A percentile compares a stretch with the other conserved stretches of the same genome.
phyloP scores from a whole-genome alignment of 1,140 invertebrate genomes.

The Cherax destructor region DNA sequence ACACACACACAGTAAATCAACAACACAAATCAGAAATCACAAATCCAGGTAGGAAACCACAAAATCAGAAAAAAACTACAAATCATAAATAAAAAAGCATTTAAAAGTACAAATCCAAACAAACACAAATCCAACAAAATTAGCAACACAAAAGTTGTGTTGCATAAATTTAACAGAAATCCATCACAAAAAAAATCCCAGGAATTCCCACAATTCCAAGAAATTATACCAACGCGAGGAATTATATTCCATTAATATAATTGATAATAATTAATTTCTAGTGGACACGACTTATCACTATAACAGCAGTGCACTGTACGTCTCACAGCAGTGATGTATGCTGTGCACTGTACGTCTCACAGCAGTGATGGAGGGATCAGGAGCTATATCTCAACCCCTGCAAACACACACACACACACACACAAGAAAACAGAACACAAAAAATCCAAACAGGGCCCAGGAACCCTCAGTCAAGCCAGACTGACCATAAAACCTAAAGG shows the following conservation, averaged over 20 bases:
- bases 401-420: not conserved
- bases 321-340: not conserved
- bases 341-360: not conserved
- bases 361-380: not conserved
- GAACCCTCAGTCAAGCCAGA: not conserved
- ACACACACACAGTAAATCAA: no score
- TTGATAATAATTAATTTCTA: not conserved
- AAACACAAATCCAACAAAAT: no score
- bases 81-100: no score
- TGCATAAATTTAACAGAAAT: no score
- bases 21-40: no score
- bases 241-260: not conserved
- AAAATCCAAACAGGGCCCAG: not conserved
- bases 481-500: constrained; percentile 13
- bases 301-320: not conserved
- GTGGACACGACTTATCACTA: not conserved
- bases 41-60: no score
- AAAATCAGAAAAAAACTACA: no score
- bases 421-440: not conserved
- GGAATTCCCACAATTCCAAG: not conserved
- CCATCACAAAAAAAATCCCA: no score
- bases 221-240: not conserved
- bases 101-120: no score
- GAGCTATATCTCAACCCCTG: no score
- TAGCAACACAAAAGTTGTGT: no score